Evolutionary conservation across 1,140 invertebrate genomes (phyloP), one percentile per base, ranked within the genome.

Genomic region (Atopsyche davidsoni): DNA sequence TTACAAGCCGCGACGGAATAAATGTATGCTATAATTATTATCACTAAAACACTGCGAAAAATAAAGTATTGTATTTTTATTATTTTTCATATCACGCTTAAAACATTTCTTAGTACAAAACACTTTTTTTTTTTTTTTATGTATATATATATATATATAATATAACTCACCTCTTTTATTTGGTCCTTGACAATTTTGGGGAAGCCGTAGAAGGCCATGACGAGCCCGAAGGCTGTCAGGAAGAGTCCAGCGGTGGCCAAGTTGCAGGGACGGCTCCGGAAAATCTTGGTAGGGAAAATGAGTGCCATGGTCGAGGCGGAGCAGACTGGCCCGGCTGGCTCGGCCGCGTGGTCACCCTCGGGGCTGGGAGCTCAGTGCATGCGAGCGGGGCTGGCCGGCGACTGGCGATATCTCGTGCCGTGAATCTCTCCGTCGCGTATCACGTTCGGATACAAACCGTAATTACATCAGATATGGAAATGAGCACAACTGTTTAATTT

Each of bases 141-240:
- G 14, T 40, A 40, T 40, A 40, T 35, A 35, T 35, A 35, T 35
- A 35, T 35, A 35, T 35, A 35, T 32, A 17, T 35, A 35, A 11
- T 11, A 11, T 11, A 35, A 36, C 31, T 39, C 57, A 58, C 60
- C 57, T 54, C 22, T 6, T 31, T 19, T 39, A 63, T 57, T 28
- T 51, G 40, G 23, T 23, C 16, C 11, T 51, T 42, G 0, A 54
- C 31, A 16, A 62, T 45, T 45, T 48, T 54, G 14, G 57, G 58
- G 42, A 59, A 59, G 2, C 47, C 56, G 35, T 61, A 60, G 46
- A 47, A 51, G 1, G 51, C 52, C 46, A 56, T 49, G 23, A 60
- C 39, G 7, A 58, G 49, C 14, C 59, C 58, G 18, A 58, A 31
- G 14, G 55, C 18, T 4, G 55, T 34, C 9, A 54, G 24, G 2